Conservation (phyloP, 2,888 invertebrate species). For the Megaustenia siamemsis region DNA sequence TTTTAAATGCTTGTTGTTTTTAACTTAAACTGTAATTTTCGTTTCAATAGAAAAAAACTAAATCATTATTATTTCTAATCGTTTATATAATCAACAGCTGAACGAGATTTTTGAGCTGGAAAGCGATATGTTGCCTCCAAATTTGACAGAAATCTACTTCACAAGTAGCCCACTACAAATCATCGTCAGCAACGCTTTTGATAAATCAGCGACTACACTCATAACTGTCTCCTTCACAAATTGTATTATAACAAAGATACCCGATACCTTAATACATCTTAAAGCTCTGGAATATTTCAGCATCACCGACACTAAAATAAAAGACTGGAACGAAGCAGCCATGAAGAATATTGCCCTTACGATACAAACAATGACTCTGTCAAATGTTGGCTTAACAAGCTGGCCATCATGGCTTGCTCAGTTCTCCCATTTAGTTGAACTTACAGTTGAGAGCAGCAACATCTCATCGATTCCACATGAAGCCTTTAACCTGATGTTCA, state of each 20-base stretch:
- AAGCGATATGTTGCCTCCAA: not conserved
- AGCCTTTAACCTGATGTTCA: not conserved
- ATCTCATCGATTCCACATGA: not conserved
- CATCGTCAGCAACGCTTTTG: not conserved
- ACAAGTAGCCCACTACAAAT: not conserved
- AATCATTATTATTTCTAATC: no score
- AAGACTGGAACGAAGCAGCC: conserved; percentile 7
- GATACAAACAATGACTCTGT: not conserved
- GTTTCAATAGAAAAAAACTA: no score
- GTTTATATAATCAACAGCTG: no score
- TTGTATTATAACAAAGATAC: not conserved
- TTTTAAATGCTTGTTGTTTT: no score
- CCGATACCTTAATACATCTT: not conserved
- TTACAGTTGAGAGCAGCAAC: not conserved
- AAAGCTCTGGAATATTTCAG: not conserved
- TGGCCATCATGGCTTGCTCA: conserved; percentile 5
- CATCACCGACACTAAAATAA: not conserved
- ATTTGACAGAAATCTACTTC: not conserved
- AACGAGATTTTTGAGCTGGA: not conserved
- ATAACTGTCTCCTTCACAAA: not conserved
- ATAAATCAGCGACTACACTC: not conserved
- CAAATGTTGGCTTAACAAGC: not conserved
- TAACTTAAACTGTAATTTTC: no score
- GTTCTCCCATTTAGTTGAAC: not conserved
- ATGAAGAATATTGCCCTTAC: not conserved